Evolutionary conservation across 2,113 vertebrate genomes (phyloP).

Genomic region (Marmota monax): DNA sequence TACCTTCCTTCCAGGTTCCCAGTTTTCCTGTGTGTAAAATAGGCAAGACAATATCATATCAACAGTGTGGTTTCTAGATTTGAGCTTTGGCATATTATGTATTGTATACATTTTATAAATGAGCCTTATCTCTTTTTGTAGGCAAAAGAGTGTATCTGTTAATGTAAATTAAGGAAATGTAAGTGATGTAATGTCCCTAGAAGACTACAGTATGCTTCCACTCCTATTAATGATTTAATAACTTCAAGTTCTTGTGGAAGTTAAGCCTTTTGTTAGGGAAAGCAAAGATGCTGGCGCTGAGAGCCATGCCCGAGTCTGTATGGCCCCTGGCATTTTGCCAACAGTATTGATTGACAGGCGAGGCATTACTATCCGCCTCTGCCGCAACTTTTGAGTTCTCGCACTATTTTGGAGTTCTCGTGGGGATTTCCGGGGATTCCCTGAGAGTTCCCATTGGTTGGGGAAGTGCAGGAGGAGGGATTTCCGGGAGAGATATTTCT

Average conservation of each 20-base stretch:
- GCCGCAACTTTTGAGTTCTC: too few relatives aligned
- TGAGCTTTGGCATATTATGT: not conserved
- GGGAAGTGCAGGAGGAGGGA: too few relatives aligned
- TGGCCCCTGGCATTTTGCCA: too few relatives aligned
- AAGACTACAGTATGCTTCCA: not conserved
- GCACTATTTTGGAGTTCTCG: too few relatives aligned
- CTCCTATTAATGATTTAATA: not conserved
- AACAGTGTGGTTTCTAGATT: not conserved
- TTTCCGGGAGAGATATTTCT: too few relatives aligned
- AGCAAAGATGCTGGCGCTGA: not conserved
- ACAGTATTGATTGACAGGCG: too few relatives aligned
- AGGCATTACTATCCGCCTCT: too few relatives aligned
- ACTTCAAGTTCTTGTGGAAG: not conserved
- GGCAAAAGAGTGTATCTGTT: not conserved
- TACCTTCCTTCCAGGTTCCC: not conserved
- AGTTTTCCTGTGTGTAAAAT: not conserved
- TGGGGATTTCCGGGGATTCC: too few relatives aligned
- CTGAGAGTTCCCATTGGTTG: too few relatives aligned
- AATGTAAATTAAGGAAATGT: not conserved
- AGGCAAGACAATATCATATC: not conserved
- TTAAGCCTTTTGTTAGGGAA: not conserved
- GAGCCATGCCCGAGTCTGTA: too few relatives aligned
- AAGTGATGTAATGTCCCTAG: not conserved
- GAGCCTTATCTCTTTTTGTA: not conserved
- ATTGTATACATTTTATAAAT: constrained; percentile 27